These are phyloP conservation scores for Empidonax traillii DNA, from an alignment of 2,113 vertebrate genomes.

Conservation along the genomic window DNA sequence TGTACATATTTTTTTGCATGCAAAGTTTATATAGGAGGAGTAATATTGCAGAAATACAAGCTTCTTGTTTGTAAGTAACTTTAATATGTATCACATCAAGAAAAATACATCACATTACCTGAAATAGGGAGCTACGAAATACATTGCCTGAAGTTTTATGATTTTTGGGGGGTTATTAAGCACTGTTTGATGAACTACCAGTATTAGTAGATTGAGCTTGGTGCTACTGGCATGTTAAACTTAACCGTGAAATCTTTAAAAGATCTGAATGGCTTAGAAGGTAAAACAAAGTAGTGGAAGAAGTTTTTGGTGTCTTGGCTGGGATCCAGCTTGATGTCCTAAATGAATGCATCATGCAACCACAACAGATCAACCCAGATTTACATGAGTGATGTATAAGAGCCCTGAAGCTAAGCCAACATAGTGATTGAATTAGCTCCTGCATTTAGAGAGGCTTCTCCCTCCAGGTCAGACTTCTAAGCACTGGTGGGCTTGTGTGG, in stretches of 20 bases:
- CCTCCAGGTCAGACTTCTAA: slow-evolving; percentile 51
- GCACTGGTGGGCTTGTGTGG: neutral
- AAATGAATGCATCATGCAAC: slow-evolving; percentile 55
- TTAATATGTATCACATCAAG: neutral
- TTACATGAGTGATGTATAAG: slow-evolving; percentile 42
- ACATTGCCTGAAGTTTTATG: neutral
- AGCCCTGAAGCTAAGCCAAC: slow-evolving; percentile 59
- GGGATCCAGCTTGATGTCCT: slow-evolving; percentile 47
- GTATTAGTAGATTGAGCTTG: neutral
- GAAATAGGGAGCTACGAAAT: neutral
- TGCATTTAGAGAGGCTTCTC: slow-evolving; percentile 46
- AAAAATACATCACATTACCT: neutral
- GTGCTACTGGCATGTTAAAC: slow-evolving; percentile 1
- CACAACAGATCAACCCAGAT: slow-evolving; percentile 60
- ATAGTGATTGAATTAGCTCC: slow-evolving; percentile 64
- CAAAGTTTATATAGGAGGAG: neutral
- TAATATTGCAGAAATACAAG: fast-evolving
- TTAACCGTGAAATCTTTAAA: slow-evolving; percentile 30
- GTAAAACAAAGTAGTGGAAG: slow-evolving; percentile 13
- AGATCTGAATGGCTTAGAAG: slow-evolving; percentile 1
- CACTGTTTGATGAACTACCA: neutral
- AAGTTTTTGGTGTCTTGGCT: slow-evolving; percentile 36
- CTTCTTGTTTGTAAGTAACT: neutral
- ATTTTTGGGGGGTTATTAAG: neutral
- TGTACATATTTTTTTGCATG: neutral